Evolutionary conservation across 2,797 vertebrate genomes (phyloP), one percentile per base, ranked within the genome.

Genomic region (Podargus strigoides): DNA sequence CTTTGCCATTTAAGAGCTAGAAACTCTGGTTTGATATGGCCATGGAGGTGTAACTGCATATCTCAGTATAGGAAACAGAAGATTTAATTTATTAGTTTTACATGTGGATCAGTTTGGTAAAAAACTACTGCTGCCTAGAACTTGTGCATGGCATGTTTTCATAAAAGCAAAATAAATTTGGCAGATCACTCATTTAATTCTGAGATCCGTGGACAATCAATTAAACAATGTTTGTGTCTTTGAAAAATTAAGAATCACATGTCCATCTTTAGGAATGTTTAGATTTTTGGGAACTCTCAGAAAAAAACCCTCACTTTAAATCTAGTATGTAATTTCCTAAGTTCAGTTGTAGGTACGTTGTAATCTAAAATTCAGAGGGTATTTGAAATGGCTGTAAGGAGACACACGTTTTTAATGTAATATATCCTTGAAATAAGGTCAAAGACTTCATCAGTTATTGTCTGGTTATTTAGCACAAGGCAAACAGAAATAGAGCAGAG

Each of bases 391-490:
- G 46, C 64, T 77, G 10, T 78, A 42, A 70, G 87, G 58, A 90
- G 82, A 95, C 49, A 87, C 50, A 36, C 1, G 6, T 80, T 95
- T 93, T 83, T 63, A 78, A 91, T 95, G 89, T 90, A 74, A 78
- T 87, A 84, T 85, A 96, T 94, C 66, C 90, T 92, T 95, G 89
- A 96, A 95, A 95, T 94, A 79, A 92, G 87, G 90, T 92, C 79
- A 85, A 96, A 96, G 91, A 96, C 85, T 87, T 49, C 82, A 63
- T 73, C 86, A 94, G 92, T 92, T 93, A 96, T 95, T 96, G 94
- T 97, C 97, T 96, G 95, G 96, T 97, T 96, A 96, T 97, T 97
- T 95, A 96, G 94, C 94, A 85, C 87, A 97, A 96, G 93, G 91
- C 92, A 97, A 98, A 98, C 91, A 97, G 95, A 97, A 97, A 91